These are phyloP conservation scores for Himalopsyche phryganea DNA, from an alignment of 1,140 invertebrate genomes.

Conservation along the genomic window DNA sequence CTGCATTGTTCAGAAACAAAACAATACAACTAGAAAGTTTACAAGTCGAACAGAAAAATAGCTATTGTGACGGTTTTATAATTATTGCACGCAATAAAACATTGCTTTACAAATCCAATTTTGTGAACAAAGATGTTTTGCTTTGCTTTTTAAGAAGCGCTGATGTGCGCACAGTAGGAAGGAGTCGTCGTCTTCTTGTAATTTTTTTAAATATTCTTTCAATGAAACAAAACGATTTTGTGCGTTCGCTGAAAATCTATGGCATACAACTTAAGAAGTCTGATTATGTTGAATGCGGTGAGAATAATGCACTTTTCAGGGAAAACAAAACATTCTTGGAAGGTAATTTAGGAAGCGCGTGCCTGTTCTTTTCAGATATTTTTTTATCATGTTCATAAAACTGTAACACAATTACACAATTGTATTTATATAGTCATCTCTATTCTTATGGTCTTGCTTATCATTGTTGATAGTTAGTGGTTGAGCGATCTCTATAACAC, in stretches of 20 bases:
- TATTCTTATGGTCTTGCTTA: no score
- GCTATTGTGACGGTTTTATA: constrained; percentile 17
- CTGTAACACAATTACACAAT: no score
- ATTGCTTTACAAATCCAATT: constrained; percentile 2
- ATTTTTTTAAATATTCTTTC: constrained; percentile 10
- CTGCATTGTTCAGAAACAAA: constrained; percentile 10
- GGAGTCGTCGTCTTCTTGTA: neutral
- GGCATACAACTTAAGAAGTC: constrained; percentile 4
- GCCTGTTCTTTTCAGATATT: neutral
- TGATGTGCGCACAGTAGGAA: constrained; percentile 20
- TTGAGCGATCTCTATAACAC: no score
- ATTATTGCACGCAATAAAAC: constrained; percentile 27
- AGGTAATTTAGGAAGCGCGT: constrained; percentile 3
- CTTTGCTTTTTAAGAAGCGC: constrained; percentile 17
- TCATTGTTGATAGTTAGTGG: no score
- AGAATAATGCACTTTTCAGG: constrained; percentile 23
- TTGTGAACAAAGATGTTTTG: constrained; percentile 11
- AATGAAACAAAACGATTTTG: constrained; percentile 17
- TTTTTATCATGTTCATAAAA: no score
- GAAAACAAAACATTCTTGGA: constrained; percentile 21
- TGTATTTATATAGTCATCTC: no score
- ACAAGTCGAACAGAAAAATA: constrained; percentile 2
- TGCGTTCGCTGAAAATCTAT: neutral
- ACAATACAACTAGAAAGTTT: constrained; percentile 16
- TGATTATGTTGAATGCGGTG: constrained; percentile 23